These are phyloP conservation scores for Lasioglossum leucozonium DNA, from an alignment of 2,888 invertebrate genomes.

Conservation along the genomic window DNA sequence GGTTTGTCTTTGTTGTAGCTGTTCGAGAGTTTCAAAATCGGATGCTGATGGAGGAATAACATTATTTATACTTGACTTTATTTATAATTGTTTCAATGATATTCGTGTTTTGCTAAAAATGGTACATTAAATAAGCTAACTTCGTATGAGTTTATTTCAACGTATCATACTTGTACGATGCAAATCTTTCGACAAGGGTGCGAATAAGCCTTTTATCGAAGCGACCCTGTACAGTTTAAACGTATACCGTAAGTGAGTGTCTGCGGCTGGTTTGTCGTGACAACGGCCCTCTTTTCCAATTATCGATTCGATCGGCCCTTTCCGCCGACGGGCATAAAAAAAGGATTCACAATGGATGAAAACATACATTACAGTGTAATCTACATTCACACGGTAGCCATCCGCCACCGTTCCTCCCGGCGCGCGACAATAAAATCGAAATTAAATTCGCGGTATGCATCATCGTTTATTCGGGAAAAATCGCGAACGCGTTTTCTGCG, in stretches of 20 bases:
- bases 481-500: slow-evolving; percentile 33
- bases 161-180: slow-evolving; percentile 15
- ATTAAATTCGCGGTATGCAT: slow-evolving; percentile 38
- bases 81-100: no score
- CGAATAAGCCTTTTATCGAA: slow-evolving; percentile 72
- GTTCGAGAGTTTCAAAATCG: neutral
- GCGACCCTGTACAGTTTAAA: slow-evolving; percentile 53
- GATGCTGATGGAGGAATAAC: neutral
- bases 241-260: slow-evolving; percentile 44
- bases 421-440: slow-evolving; percentile 41
- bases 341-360: slow-evolving; percentile 52
- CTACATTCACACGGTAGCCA: slow-evolving; percentile 30
- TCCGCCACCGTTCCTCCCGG: neutral
- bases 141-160: no score
- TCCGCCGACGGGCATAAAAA: slow-evolving; percentile 50
- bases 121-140: no score
- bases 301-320: slow-evolving; percentile 71
- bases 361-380: slow-evolving; percentile 43
- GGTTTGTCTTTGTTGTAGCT: neutral
- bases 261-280: slow-evolving; percentile 63
- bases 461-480: slow-evolving; percentile 32
- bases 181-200: slow-evolving; percentile 55
- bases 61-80: no score
- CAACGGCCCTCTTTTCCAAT: slow-evolving; percentile 73
- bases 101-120: no score